Conservation (phyloP, 2,888 invertebrate species). For the Hydroisotoma schaefferi region DNA sequence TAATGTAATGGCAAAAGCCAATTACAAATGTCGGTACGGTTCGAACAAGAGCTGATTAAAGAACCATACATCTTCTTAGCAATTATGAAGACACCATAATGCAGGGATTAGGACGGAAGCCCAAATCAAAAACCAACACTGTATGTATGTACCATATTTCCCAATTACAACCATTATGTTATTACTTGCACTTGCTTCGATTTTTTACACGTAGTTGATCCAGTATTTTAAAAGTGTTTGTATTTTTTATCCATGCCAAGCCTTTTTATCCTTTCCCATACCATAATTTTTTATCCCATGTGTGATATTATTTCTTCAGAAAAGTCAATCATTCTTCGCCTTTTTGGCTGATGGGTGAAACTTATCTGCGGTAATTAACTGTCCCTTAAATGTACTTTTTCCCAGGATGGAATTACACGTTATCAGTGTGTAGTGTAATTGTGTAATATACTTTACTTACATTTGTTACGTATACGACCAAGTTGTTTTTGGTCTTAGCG, state of each 20-base stretch:
- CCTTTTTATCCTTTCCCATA: too few relatives aligned
- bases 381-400: neutral
- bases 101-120: neutral
- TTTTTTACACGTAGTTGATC: too few relatives aligned
- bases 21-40: neutral
- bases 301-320: neutral
- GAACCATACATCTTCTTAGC: neutral
- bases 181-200: too few relatives aligned
- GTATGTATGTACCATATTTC: neutral
- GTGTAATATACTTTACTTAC: too few relatives aligned
- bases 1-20: neutral
- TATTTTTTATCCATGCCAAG: too few relatives aligned
- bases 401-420: neutral
- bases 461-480: too few relatives aligned
- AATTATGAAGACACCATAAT: neutral
- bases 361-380: neutral
- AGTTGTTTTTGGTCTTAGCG: too few relatives aligned
- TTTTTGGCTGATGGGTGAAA: too few relatives aligned
- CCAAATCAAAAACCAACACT: neutral
- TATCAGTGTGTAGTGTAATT: neutral
- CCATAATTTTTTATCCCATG: too few relatives aligned
- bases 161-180: too few relatives aligned
- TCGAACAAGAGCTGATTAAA: neutral
- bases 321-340: neutral
- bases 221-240: too few relatives aligned